phyloP scores from a whole-genome alignment of 2,113 vertebrate species.

The Struthidea cinerea region DNA sequence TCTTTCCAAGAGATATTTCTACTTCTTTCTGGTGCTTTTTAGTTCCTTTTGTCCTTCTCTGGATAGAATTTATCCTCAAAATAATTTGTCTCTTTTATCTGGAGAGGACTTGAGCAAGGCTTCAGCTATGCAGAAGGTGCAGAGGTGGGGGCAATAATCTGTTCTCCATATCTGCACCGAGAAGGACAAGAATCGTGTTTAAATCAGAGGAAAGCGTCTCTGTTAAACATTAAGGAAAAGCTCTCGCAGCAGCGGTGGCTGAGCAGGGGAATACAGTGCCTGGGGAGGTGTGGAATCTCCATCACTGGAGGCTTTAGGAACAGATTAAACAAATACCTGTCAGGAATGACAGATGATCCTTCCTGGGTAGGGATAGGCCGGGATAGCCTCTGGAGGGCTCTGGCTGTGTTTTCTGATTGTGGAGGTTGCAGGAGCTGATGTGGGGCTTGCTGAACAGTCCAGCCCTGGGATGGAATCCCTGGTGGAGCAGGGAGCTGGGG shows the following conservation, averaged over 20 bases:
- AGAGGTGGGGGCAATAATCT: background rate
- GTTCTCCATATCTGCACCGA: background rate
- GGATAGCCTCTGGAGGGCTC: background rate
- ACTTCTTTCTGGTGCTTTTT: background rate
- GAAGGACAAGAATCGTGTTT: background rate
- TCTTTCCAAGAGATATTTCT: background rate
- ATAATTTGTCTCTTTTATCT: background rate
- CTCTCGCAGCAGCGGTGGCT: background rate
- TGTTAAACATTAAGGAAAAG: background rate
- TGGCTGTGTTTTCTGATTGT: background rate
- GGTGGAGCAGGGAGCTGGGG: background rate
- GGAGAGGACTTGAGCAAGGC: background rate
- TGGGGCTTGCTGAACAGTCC: background rate
- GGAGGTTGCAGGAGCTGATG: background rate
- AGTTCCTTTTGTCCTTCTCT: background rate
- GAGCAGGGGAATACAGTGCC: background rate
- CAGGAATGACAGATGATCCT: background rate
- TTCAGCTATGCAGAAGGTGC: background rate
- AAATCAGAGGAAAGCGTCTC: background rate
- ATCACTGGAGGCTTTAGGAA: background rate
- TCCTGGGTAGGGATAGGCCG: background rate
- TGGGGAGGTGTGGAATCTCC: conserved; percentile 5
- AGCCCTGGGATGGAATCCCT: background rate
- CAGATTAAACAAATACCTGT: conserved; percentile 26
- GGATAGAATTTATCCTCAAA: background rate